Conservation (phyloP, 2,113 vertebrate species). For the Xenopus borealis region DNA sequence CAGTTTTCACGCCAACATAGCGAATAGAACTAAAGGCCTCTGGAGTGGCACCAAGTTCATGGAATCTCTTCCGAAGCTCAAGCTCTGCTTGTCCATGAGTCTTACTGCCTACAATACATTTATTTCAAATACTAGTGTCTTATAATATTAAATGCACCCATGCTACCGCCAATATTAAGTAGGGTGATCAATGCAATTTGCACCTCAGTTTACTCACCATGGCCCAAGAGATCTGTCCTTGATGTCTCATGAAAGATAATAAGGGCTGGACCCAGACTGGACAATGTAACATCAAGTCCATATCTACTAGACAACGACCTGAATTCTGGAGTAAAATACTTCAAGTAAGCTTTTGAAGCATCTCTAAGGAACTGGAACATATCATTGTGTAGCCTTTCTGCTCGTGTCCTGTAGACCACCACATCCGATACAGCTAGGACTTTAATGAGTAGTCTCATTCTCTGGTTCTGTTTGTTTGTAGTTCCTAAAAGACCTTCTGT, state of each 20-base stretch:
- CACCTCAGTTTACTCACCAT: conserved; percentile 55
- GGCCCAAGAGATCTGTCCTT: conserved; percentile 69
- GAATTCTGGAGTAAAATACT: conserved; percentile 73
- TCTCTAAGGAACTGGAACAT: conserved; percentile 78
- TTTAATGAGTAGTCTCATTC: conserved; percentile 73
- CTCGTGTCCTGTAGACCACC: conserved; percentile 73
- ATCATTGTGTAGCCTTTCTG: conserved; percentile 77
- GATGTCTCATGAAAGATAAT: conserved; percentile 77
- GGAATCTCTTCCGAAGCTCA: conserved; percentile 59
- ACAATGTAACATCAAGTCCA: conserved; percentile 72
- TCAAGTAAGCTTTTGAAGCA: conserved; percentile 74
- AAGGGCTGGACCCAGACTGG: conserved; percentile 70
- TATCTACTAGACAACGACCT: conserved; percentile 70
- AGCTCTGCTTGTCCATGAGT: conserved; percentile 22
- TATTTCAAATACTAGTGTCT: not conserved
- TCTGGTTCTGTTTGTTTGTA: conserved; percentile 67
- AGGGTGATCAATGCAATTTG: too few relatives aligned
- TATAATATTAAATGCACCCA: not conserved
- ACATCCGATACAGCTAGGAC: conserved; percentile 75
- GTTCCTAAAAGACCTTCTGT: conserved; percentile 74
- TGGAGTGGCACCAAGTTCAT: conserved; percentile 64
- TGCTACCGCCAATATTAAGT: not conserved
- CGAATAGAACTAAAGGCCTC: conserved; percentile 76
- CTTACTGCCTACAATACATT: conserved; percentile 11
- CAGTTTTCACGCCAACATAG: conserved; percentile 73